Evolutionary conservation across 92 coral and sea anemone species (phyloP), one percentile per base, ranked within the genome.

Genomic region (Ricordea florida): DNA sequence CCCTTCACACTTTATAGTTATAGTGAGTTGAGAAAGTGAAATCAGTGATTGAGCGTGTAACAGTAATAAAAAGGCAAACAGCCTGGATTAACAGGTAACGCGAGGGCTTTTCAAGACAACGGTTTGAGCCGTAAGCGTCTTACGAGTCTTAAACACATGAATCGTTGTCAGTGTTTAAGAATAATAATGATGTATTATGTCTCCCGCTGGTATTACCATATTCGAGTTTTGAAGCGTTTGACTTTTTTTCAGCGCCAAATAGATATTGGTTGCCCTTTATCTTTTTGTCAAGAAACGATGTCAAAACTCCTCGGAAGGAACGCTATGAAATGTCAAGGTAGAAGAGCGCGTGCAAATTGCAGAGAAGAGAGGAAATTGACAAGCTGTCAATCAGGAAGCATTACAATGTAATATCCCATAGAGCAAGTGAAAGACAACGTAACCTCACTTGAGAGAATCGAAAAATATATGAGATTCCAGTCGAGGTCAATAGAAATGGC

Each of bases 261-360:
- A 34, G 51, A 76, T 57, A 44, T 66, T 45, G 63, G 55, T 27
- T 38, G 30, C 10, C 10, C 29, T 21, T 59, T 79, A 72, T 85
- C 90, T 40, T 46, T 72, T 51, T 31, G 44, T 59, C 32, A 38
- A 51, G 76, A 69, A 70, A 40, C 50, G 28, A 46, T 74, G 92
- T 81, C 92, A 81, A 22, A 35, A 32, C 37, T 70, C 44, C 84
- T 77, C 97, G 93, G 92, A 91, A 91, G 92, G 66, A 79, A 56
- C 40, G 85, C 75, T 80, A 79, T 79, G 84, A 86, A 79, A 62
- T 87, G 97, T 75, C 97, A 91, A 64, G 56, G 56, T 33, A 17
- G 23, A 46, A 76, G 74, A 53, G 53, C 79, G 40, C 35, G 69
- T 69, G 66, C 69, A 69, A 83, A 83, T 83, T 83, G 79, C 84